Evolutionary conservation across 2,797 vertebrate species (phyloP), one percentile per base, ranked within the genome.

Genomic region (Graptemys geographica): DNA sequence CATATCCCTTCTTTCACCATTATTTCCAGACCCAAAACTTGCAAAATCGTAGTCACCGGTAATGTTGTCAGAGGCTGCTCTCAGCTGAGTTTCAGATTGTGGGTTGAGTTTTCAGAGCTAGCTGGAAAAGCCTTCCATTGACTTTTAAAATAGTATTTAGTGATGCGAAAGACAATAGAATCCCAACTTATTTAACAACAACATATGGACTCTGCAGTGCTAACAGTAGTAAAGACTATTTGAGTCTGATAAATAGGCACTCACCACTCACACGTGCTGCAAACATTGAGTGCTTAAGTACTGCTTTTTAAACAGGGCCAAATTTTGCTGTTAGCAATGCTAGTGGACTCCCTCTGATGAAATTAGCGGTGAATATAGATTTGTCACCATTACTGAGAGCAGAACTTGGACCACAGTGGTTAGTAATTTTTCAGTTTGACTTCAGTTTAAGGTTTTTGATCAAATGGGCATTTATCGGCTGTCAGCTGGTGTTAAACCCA

Each of bases 211-310:
- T 52, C 57, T 49, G 47, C 81, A 47, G 82, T 69, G 10, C 21
- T 0, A 37, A 1, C n/a, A 2, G 9, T 37, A 37, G 65, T 0
- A 28, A 51, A 1, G 3, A 27, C 0, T 44, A 13, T 27, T 31
- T 69, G 6, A 0, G 41, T 11, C 9, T 0, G 2, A 6, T 78
- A 51, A 2, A 0, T 1, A 37, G 55, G 79, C 65, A 69, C 0
- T 0, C 1, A 1, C 2, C 0, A 0, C 87, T 33, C 16, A 28
- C 10, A n/a, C 41, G 0, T 1, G 18, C 44, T 2, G 10, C 0
- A 0, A 37, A 52, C 37, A 69, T 4, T 4, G 1, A 4, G 83
- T 83, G 12, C 33, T 0, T 0, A 82, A 1, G 23, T 69, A 10
- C 25, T 27, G 1, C 1, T 2, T 1, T 12, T 57, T 8, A 11